Evolutionary conservation across 2,888 invertebrate genomes (phyloP).

Genomic region (Cheilosia pagana): DNA sequence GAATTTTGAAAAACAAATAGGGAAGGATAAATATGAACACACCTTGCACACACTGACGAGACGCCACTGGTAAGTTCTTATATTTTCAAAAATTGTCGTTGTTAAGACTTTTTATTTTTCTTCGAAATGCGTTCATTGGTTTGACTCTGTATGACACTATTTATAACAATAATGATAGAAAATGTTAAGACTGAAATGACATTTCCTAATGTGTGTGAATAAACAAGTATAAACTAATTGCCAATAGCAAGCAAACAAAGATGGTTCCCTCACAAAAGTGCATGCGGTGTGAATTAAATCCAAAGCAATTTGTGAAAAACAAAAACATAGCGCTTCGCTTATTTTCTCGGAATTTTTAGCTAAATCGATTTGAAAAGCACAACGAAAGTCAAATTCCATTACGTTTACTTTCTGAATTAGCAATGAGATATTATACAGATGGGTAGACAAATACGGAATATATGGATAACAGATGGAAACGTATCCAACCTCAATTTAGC

Average conservation of each 20-base stretch:
- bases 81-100: no score
- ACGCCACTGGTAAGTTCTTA: no score
- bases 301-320: slow-evolving; percentile 9
- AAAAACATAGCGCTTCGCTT: slow-evolving; percentile 15
- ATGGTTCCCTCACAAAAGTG: background rate
- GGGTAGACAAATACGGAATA: background rate
- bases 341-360: slow-evolving; percentile 3
- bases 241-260: background rate
- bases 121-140: no score
- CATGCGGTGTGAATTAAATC: slow-evolving; percentile 17
- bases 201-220: background rate
- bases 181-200: no score
- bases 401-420: slow-evolving; percentile 22
- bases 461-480: background rate
- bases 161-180: no score
- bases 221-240: background rate
- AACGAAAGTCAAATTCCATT: slow-evolving; percentile 32
- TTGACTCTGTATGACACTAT: no score
- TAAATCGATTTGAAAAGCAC: slow-evolving; percentile 8
- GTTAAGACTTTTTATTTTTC: no score
- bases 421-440: slow-evolving; percentile 3
- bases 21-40: no score
- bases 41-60: no score
- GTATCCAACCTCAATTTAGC: background rate
- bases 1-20: no score